Base-by-base conservation (phyloP, 2,797 vertebrate genomes). In the Cyclopterus lumpus region DNA sequence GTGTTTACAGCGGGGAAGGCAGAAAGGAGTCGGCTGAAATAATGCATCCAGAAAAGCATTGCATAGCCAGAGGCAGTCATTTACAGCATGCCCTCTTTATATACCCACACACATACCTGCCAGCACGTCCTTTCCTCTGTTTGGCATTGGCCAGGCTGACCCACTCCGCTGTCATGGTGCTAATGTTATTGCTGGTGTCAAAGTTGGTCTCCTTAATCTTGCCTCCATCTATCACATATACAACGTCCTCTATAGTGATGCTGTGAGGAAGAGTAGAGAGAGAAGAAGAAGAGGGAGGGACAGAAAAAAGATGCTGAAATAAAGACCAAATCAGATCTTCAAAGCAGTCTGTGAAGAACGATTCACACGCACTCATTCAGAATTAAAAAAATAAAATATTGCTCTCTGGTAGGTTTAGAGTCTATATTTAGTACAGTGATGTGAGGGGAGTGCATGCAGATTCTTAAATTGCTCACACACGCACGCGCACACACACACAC, bases 161-260 rank as follows among this genome's bases (percentile, higher is more conserved):
- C 98, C 98, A 99, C 90, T 99, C 98, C 0, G 97, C 96, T 1
- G 96, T 93, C 97, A 99, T 97, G 0, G 98, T 99, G 87, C 97
- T 98, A 78, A 99, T 99, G 93, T 98, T 99, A 93, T 99, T 99
- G 86, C 97, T 96, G 0, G 96, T 97, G 93, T 99, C 98, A 71
- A 97, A 99, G 93, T 99, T 94, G 16, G 98, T 99, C 87, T 99
- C 98, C 82, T 99, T 99, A 76, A 99, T 98, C 82, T 99, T 99
- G 6, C 98, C 98, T 72, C 97, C 97, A 38, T 99, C 97, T 63
- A 99, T 99, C 77, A 99, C 98, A 20, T 93, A 98, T 58, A 99
- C 97, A 0, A 99, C 96, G 18, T 99, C 98, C 79, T 99, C 98
- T 80, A 99, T 99, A 34, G 98, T 99, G 90, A 99, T 99, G 88